Conservation (phyloP, 2,113 vertebrate genomes). For the Vulpes vulpes region DNA sequence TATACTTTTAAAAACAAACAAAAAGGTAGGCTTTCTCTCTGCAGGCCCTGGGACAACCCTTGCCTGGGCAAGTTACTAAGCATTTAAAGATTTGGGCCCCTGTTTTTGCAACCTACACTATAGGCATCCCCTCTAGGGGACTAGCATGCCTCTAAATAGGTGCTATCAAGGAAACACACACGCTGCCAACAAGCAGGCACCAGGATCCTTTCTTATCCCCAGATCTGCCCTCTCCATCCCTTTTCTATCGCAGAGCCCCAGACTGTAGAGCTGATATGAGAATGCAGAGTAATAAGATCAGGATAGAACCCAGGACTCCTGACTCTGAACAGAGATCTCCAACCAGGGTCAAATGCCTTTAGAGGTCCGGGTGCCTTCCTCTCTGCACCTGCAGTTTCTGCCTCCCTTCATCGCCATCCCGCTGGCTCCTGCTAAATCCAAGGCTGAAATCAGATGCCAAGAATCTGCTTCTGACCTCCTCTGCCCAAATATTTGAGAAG, state of each 20-base stretch:
- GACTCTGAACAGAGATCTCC: neutral
- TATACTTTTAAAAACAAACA: neutral
- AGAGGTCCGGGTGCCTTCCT: constrained; percentile 2
- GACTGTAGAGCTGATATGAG: neutral
- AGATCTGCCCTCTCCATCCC: neutral
- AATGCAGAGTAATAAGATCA: neutral
- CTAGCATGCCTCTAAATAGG: neutral
- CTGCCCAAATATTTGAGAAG: constrained; percentile 81
- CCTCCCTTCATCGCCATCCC: neutral
- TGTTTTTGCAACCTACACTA: neutral
- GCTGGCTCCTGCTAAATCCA: constrained; percentile 55
- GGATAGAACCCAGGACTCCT: neutral
- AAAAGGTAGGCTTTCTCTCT: neutral
- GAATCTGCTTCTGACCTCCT: constrained; percentile 78
- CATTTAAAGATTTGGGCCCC: neutral
- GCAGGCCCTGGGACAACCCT: neutral
- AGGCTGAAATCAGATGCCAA: constrained; percentile 72
- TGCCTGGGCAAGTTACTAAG: neutral
- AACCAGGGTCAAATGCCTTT: neutral
- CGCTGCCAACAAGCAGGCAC: neutral
- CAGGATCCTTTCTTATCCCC: neutral
- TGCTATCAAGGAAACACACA: neutral
- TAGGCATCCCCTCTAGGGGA: neutral
- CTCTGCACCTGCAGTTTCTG: constrained; percentile 56
- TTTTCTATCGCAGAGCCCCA: neutral